Evolutionary conservation across 2,113 vertebrate species (phyloP), one percentile per base, ranked within the genome.

Genomic region (Parus major): DNA sequence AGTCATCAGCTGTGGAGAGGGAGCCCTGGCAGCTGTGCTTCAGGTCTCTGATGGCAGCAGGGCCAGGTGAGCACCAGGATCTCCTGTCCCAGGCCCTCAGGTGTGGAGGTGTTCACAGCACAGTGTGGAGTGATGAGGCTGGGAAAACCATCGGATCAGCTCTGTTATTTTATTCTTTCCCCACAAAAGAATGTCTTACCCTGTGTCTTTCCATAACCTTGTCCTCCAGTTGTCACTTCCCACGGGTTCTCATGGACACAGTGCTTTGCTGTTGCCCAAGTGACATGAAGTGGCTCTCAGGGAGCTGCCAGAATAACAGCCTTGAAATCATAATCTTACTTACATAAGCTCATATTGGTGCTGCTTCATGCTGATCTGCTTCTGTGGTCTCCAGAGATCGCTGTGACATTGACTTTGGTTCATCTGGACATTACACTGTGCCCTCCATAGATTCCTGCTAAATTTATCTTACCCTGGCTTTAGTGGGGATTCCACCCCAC

Each of bases 311-410:
- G 90, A 82, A 79, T 24, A 60, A 64, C 0, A 1, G 29, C 49
- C 85, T 92, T 88, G 76, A 57, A 91, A 86, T 84, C 46, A 28
- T 96, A 88, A 95, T 96, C 91, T 57, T 83, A 84, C 82, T 95
- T 86, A 57, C 52, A 18, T 66, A 92, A 95, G 70, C 90, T 85
- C 11, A 33, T 80, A 33, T 9, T 93, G 72, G 28, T 82, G 79
- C 64, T 59, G 39, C 72, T 90, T 75, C 85, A 47, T 60, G 75
- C 46, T 91, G 78, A 92, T 86, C 78, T 81, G 22, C 88, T 94
- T 92, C 71, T 0, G 15, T 24, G 46, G 49, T 61, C 89, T 85
- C 82, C 75, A 36, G n/a, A 83, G 91, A 21, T 42, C 2, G 4
- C 35, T 96, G 79, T 92, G 25, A 44, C 46, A 8, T 41, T 69